Conservation (phyloP, 2,888 invertebrate species). For the Flexamia atlantica region DNA sequence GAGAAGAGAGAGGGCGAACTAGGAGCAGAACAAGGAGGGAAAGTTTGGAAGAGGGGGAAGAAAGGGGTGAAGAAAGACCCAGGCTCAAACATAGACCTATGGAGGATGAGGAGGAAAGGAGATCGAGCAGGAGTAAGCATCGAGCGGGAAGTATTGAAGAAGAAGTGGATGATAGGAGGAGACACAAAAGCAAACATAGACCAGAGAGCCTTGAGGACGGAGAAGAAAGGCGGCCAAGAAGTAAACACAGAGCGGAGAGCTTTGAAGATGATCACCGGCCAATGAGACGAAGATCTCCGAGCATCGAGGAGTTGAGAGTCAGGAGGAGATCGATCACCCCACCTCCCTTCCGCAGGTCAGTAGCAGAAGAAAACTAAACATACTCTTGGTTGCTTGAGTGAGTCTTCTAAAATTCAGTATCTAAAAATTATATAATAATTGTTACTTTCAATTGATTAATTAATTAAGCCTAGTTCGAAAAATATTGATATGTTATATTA, state of each 20-base stretch:
- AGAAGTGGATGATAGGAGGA: slow-evolving; percentile 74
- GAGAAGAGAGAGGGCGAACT: slow-evolving; percentile 73
- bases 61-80: slow-evolving; percentile 69
- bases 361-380: not conserved
- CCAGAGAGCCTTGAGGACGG: slow-evolving; percentile 72
- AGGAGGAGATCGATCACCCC: slow-evolving; percentile 41
- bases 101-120: slow-evolving; percentile 75
- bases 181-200: slow-evolving; percentile 52
- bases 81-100: slow-evolving; percentile 71
- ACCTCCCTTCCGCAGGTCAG: slow-evolving; percentile 38
- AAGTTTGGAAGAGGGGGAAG: slow-evolving; percentile 75
- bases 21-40: slow-evolving; percentile 71
- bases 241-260: slow-evolving; percentile 72
- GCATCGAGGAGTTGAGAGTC: slow-evolving; percentile 39
- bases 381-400: too few relatives aligned
- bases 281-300: slow-evolving; percentile 8
- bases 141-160: slow-evolving; percentile 69
- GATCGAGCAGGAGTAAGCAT: slow-evolving; percentile 43
- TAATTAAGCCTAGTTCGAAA: too few relatives aligned
- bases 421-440: too few relatives aligned
- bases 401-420: too few relatives aligned
- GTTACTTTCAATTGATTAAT: too few relatives aligned
- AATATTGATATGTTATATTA: too few relatives aligned
- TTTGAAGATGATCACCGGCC: slow-evolving; percentile 73
- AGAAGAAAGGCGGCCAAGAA: slow-evolving; percentile 50